Evolutionary conservation across 2,113 vertebrate genomes (phyloP), one percentile per base, ranked within the genome.

Genomic region (Pangasianodon hypophthalmus): DNA sequence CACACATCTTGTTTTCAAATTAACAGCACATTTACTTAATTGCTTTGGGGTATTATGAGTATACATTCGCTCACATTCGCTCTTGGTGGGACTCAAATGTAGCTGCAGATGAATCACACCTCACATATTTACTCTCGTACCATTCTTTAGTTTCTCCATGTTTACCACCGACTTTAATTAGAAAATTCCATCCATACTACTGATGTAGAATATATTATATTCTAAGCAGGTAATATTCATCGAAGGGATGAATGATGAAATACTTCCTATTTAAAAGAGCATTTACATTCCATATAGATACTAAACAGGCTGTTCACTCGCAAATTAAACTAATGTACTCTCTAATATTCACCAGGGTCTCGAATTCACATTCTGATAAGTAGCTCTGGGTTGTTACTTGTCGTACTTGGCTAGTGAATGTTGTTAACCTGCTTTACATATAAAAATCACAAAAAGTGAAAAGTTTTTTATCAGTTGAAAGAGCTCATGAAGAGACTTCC

Each of bases 1-100:
- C 83, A 91, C 60, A 82, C 48, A 11, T 69, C 62, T 18, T 79
- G n/a, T 89, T 88, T 75, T 60, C 64, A 89, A 87, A 60, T 87
- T 87, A 91, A 82, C 87, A 13, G 52, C 64, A 73, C 67, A 62
- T 91, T 91, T 84, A 48, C 52, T 87, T 79, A 84, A 91, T 88
- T 91, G 88, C 86, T 87, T 81, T 46, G 44, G 81, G 71, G 71
- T 77, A 48, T 89, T 87, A 50, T 50, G 84, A 50, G n/a, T 60
- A 73, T 16, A 44, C 88, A n/a, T 67, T 52, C 81, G 75, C 37
- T 52, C 60, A 64, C 48, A 37, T 1, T 6, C 6, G 54, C 32
- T 60, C 81, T 41, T 21, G n/a, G 32, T 58, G 81, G 54, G 18
- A 11, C 81, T 21, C 41, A 6, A 37, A 37, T 58, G 24, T 6